A percentile compares a stretch with the other conserved stretches of the same genome.
phyloP scores from a whole-genome alignment of 1,140 invertebrate genomes.

The Trachymyrmex septentrionalis region DNA sequence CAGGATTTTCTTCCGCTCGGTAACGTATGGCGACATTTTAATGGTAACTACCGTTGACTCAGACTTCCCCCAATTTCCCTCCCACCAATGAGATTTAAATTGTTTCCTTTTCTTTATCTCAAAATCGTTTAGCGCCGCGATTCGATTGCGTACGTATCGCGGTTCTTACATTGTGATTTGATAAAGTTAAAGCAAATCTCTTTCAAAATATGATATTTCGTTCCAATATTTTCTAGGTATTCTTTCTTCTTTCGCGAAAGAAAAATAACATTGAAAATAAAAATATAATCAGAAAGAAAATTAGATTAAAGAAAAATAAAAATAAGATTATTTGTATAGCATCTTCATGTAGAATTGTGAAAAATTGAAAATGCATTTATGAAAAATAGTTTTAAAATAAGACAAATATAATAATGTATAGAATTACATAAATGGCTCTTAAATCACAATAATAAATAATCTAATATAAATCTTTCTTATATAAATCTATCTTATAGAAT shows the following conservation, averaged over 20 bases:
- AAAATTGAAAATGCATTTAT: no score
- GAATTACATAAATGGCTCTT: not conserved
- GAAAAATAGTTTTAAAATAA: not conserved
- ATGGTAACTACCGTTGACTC: constrained; percentile 1
- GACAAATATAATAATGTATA: not conserved
- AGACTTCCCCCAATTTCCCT: not conserved
- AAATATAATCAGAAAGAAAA: not conserved
- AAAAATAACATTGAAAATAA: not conserved
- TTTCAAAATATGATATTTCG: not conserved
- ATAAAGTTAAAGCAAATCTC: not conserved
- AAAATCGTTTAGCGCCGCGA: not conserved
- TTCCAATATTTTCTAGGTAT: not conserved
- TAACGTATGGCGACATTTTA: constrained; percentile 24
- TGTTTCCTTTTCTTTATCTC: not conserved
- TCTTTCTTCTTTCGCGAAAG: not conserved
- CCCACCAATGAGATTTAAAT: not conserved
- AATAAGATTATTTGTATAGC: not conserved
- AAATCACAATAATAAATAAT: constrained; percentile 19
- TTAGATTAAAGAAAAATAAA: not conserved
- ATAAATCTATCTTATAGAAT: not conserved
- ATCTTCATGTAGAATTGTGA: not conserved
- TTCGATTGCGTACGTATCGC: not conserved
- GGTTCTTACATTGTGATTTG: not conserved
- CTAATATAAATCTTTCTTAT: not conserved
- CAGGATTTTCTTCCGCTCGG: not conserved